Percentiles rank a stretch among this genome's conserved stretches.
Evolutionary conservation across 2,113 vertebrate species (phyloP).

Genomic region (Zosterops borbonicus): DNA sequence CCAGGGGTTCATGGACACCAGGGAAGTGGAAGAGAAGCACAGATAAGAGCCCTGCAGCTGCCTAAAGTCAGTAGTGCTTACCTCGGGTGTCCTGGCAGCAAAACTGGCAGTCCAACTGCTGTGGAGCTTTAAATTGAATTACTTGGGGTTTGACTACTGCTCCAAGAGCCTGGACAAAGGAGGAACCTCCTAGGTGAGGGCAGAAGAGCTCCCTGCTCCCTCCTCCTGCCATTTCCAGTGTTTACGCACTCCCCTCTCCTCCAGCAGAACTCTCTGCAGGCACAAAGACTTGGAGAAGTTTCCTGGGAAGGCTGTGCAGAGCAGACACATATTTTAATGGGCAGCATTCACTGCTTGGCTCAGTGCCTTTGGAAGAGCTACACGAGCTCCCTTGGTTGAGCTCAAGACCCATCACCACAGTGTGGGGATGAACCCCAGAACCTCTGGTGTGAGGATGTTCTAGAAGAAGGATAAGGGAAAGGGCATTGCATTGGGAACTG

Average conservation of each 20-base stretch:
- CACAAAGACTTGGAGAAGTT: background rate
- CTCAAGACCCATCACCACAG: rapidly evolving
- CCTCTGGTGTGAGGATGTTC: background rate
- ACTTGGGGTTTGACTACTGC: background rate
- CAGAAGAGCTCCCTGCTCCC: background rate
- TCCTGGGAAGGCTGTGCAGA: background rate
- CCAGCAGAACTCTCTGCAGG: background rate
- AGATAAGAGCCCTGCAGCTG: background rate
- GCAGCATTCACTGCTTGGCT: background rate
- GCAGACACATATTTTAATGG: background rate
- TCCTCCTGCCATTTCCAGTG: background rate
- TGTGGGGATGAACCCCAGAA: background rate
- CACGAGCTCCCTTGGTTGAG: background rate
- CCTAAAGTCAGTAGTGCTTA: rapidly evolving
- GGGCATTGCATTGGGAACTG: background rate
- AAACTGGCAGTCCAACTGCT: background rate
- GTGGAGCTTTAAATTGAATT: background rate
- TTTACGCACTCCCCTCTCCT: background rate
- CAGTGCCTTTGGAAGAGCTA: background rate
- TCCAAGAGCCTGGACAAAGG: background rate
- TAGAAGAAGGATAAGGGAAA: background rate
- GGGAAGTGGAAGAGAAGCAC: background rate
- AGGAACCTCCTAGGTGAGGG: background rate
- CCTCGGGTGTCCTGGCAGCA: rapidly evolving
- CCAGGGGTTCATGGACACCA: background rate